A percentile compares a stretch with the other conserved stretches of the same genome.
phyloP scores from a whole-genome alignment of 2,113 vertebrate genomes.

The Rallus limicola region DNA sequence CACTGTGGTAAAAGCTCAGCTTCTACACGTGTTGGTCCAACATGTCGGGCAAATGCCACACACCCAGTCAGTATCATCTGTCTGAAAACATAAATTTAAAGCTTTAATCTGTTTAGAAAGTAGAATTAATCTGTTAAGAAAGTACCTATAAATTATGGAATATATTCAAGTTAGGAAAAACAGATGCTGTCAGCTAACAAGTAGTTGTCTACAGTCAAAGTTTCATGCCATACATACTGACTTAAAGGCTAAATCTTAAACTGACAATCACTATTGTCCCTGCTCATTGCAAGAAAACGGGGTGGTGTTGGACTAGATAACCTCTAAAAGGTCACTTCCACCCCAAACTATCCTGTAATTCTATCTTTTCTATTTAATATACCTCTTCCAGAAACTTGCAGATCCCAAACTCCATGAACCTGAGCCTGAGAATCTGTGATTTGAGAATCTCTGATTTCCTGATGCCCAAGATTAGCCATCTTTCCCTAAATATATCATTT shows the following conservation, averaged over 20 bases:
- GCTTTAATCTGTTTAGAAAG: background rate
- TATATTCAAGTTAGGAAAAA: background rate
- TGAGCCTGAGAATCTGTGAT: background rate
- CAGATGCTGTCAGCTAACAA: background rate
- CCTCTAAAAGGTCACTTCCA: background rate
- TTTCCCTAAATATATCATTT: background rate
- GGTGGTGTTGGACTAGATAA: background rate
- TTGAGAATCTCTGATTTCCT: background rate
- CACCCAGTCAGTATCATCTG: constrained; percentile 99
- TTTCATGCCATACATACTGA: background rate
- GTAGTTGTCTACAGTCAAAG: background rate
- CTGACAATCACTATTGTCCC: background rate
- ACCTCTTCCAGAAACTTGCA: background rate
- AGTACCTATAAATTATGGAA: background rate
- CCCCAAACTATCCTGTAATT: background rate
- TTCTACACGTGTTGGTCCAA: constrained; percentile 96
- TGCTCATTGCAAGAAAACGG: background rate
- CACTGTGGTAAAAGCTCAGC: constrained; percentile 96
- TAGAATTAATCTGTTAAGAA: background rate
- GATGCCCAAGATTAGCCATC: background rate
- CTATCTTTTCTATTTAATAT: background rate
- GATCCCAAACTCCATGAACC: background rate
- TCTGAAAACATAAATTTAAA: constrained; percentile 72
- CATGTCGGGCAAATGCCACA: constrained; percentile 95
- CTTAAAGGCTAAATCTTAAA: background rate